Evolutionary conservation across 2,113 vertebrate species (phyloP), one percentile per base, ranked within the genome.

Genomic region (Condylura cristata): DNA sequence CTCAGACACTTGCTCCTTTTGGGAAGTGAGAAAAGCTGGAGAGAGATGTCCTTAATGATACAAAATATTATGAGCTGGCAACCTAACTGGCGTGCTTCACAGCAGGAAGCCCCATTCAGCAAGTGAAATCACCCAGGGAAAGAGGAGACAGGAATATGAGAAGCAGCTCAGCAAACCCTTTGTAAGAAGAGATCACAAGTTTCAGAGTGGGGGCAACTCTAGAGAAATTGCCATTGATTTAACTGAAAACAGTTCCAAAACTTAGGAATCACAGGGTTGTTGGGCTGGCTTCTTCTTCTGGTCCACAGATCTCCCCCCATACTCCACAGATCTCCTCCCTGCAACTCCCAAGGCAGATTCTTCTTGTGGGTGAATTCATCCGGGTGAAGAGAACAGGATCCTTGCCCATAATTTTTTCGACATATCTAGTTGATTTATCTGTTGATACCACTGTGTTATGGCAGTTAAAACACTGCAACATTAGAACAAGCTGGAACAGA

Each of bases 401-500:
- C 87, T 87, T 95, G 96, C 96, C 93, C 87, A 41, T 95, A 86
- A 94, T 95, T 96, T 95, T 97, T 97, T 97, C 95, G 93, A 82
- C 68, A 0, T 97, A 97, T 97, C 94, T 97, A 79, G 84, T 89
- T 97, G 96, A 97, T 97, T 96, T 97, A 97, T 97, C 96, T 97
- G 96, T 95, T 95, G 97, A 97, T 97, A 97, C 95, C 95, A 96
- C 94, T 95, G 93, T 94, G 85, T 94, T 97, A 86, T 96, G 96
- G 96, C 96, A 97, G 97, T 96, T 96, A 80, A 96, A 97, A 96
- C 39, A 65, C 93, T 75, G 96, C 97, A 97, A 94, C 97, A 90
- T 96, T 95, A 97, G 95, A 97, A 97, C 97, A 97, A 97, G 97
- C 94, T 97, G 96, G 93, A 96, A 97, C 95, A 96, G 96, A 95